phyloP scores from a whole-genome alignment of 2,888 invertebrate species.

The Minunthozetes semirufus region DNA sequence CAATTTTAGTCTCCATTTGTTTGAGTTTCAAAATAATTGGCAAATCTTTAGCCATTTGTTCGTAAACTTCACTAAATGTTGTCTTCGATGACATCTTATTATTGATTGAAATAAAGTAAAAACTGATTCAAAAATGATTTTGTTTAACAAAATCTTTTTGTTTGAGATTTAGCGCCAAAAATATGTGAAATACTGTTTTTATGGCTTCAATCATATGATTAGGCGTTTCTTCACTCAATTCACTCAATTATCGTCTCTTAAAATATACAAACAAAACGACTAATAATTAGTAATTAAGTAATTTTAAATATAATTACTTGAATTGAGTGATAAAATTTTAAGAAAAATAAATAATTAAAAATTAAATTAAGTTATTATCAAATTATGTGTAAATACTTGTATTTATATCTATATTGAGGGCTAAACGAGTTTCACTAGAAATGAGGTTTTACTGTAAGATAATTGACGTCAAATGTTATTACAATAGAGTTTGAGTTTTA shows the following conservation, averaged over 20 bases:
- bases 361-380: no score
- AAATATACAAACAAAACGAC: not conserved
- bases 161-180: slow-evolving; percentile 15
- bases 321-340: no score
- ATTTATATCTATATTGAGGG: no score
- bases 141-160: not conserved
- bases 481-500: no score
- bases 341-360: no score
- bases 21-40: not conserved
- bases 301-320: no score
- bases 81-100: not conserved
- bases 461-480: no score
- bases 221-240: not conserved
- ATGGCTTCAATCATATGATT: not conserved
- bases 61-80: not conserved
- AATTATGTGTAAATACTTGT: no score
- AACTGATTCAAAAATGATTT: not conserved
- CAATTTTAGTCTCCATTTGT: not conserved
- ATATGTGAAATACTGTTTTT: not conserved
- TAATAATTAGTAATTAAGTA: no score
- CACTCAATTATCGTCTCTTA: not conserved
- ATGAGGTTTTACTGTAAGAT: no score
- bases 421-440: no score
- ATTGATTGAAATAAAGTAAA: not conserved
- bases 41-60: not conserved